Evolutionary conservation across 2,797 vertebrate species (phyloP), one percentile per base, ranked within the genome.

Genomic region (Picus viridis): DNA sequence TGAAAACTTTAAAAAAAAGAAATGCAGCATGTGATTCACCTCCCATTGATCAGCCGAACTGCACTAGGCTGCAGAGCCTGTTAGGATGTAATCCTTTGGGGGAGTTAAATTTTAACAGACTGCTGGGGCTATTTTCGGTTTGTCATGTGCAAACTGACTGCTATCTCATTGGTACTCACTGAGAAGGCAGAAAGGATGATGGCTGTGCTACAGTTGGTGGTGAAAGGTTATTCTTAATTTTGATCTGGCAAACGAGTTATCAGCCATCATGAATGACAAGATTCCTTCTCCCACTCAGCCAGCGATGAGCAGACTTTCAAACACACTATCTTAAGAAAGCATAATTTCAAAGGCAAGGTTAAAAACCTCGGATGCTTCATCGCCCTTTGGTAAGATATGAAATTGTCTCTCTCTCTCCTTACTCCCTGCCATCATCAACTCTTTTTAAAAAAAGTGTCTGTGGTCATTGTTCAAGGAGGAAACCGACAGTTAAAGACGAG

Each of bases 11-110:
- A 92, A 89, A 89, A 92, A 89, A 39, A 39, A 39, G 12, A 39
- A 87, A 78, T n/a, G 68, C 85, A 77, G 56, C 26, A 11, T 73
- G 78, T 94, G 92, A 96, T 95, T 96, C 92, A 96, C 32, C 24
- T 89, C 68, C 59, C 92, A 91, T 97, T 96, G 96, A 95, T 96
- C 93, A 95, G 67, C 76, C 77, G 70, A 94, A 93, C 86, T 75
- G 82, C 56, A 72, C 83, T 63, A 89, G 70, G 62, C 88, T 65
- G 49, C 73, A 77, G 86, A 89, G 83, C 62, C 81, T 67, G 34
- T 67, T 82, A 91, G 86, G 78, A 86, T 94, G 78, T 59, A 92
- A 77, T 83, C 76, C 85, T 95, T 86, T 62, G 75, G 91, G 83
- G 90, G 71, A 95, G 88, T 68, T 85, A 83, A 71, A 94, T 82